Evolutionary conservation across 2,113 vertebrate genomes (phyloP).

Genomic region (Apteryx owenii): DNA sequence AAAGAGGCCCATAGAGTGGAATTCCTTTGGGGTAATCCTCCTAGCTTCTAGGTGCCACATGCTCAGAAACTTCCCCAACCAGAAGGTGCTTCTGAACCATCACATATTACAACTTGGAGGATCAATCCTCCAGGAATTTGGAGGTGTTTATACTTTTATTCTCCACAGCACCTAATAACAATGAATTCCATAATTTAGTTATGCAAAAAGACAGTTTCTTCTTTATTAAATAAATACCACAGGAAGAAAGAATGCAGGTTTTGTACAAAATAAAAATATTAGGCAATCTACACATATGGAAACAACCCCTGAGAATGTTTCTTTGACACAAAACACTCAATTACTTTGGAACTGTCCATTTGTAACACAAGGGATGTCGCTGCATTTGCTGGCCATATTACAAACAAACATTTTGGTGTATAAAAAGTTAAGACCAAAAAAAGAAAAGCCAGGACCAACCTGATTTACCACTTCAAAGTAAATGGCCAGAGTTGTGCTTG

Average conservation of each 20-base stretch:
- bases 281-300: neutral
- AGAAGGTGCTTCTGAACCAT: neutral
- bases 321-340: neutral
- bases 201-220: neutral
- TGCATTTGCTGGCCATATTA: neutral
- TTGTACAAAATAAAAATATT: neutral
- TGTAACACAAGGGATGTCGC: neutral
- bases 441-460: slow-evolving; percentile 74
- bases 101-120: neutral
- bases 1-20: fast-evolving
- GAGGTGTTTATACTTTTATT: neutral
- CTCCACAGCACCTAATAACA: neutral
- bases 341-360: neutral
- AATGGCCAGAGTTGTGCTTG: slow-evolving; percentile 88
- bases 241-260: neutral
- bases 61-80: neutral
- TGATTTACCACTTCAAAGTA: slow-evolving; percentile 98
- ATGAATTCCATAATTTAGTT: too few species aligned
- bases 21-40: neutral
- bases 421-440: neutral
- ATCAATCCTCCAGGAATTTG: neutral
- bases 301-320: neutral
- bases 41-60: neutral
- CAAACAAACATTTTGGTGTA: neutral
- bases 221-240: neutral